Conservation (phyloP, 2,797 vertebrate genomes). For the Eulemur rubriventer region DNA sequence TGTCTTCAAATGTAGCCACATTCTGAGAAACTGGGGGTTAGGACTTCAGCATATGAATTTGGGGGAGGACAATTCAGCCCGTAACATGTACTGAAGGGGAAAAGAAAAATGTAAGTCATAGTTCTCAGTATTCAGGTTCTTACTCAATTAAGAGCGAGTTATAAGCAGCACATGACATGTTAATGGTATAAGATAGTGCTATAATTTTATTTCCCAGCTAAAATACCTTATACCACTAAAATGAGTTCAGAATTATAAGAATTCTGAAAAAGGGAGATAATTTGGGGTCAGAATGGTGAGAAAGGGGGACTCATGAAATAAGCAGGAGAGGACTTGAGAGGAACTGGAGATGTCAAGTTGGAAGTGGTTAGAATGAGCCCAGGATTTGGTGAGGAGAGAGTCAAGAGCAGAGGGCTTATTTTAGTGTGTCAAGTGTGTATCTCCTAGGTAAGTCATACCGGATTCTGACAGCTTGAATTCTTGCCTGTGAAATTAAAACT, state of each 20-base stretch:
- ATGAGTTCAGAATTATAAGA: background rate
- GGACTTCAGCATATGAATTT: background rate
- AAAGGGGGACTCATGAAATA: background rate
- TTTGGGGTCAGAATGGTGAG: background rate
- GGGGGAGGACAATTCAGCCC: background rate
- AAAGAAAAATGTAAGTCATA: background rate
- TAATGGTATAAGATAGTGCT: background rate
- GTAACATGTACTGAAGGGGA: background rate
- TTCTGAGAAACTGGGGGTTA: background rate
- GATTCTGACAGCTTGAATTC: background rate
- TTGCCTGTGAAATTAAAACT: background rate
- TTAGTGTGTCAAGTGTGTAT: background rate
- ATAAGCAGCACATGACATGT: background rate
- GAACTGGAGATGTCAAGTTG: background rate
- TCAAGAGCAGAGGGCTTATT: background rate
- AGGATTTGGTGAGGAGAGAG: background rate
- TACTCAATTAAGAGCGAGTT: background rate
- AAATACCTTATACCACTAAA: background rate
- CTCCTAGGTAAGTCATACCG: rapidly evolving
- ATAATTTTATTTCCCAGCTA: background rate
- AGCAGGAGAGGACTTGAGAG: background rate
- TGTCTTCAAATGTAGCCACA: background rate
- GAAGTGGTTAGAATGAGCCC: background rate
- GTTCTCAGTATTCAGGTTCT: background rate
- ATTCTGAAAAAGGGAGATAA: background rate